Base-by-base conservation (phyloP, 2,888 invertebrate species). In the Tenthredo amoena region DNA sequence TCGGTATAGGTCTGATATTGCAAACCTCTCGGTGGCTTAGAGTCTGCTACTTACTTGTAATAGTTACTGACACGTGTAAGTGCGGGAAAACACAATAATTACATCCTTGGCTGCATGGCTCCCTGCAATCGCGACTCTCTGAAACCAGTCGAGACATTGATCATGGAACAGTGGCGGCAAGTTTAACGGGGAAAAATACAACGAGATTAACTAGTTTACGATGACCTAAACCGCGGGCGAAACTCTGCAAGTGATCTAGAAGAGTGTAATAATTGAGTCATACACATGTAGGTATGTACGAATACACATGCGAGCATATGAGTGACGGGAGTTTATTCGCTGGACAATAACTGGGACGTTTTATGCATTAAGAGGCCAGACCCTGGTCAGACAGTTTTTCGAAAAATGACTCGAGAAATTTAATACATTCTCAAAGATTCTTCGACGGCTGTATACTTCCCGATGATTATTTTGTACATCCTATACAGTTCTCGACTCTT, bases 231-330 rank as follows among this genome's bases (percentile, higher is more conserved):
- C 55, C 55, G 55, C 55, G 55, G 55, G 55, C 55, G 55, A n/a
- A 55, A 55, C 55, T 55, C 55, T 15, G 47, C 47, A 55, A 55
- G 55, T n/a, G 55, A 55, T 55, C 55, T n/a, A 55, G 55, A 55
- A 55, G n/a, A 55, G 55, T 55, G 55, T n/a, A 55, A 55, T 55
- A 55, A 55, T n/a, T n/a, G 55, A 55, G 55, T 55, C 55, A 55
- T 18, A 50, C n/a, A 55, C n/a, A n/a, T 26, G 1, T n/a, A n/a
- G n/a, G n/a, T 7, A 2, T n/a, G 7, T 0, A n/a, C 1, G 5
- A 6, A 50, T 50, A 50, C 6, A 6, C 10, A 5, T 18, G 2
- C n/a, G 18, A 6, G 18, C 47, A 50, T 50, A 18, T 6, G 50
- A 50, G 15, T 50, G 50, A 18, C 50, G 5, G 15, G 6, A 50